A percentile compares a stretch with the other conserved stretches of the same genome.
These are phyloP conservation scores for Columbina picui DNA, from an alignment of 2,113 vertebrate species.

Conservation along the genomic window DNA sequence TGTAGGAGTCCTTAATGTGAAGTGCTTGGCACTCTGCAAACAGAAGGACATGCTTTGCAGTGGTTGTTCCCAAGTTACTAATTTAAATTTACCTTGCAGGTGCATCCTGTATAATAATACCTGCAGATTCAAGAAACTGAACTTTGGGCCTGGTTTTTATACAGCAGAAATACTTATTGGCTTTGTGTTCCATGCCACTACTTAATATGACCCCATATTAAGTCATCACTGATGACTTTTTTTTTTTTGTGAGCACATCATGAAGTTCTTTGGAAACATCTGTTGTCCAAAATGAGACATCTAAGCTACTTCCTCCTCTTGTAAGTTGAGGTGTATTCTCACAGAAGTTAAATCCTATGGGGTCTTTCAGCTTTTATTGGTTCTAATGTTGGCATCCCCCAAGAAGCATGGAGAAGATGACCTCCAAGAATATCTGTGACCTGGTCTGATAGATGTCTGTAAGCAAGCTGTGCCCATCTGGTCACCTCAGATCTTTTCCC, in stretches of 20 bases:
- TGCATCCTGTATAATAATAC: neutral
- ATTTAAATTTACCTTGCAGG: neutral
- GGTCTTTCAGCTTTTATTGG: neutral
- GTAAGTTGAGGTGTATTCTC: neutral
- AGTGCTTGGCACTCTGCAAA: neutral
- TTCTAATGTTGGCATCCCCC: neutral
- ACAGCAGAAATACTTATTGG: neutral
- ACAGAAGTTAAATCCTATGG: neutral
- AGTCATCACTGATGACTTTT: neutral
- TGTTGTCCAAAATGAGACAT: neutral
- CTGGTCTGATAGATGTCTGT: neutral
- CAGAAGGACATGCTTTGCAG: neutral
- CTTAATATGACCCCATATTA: neutral
- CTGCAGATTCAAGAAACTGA: neutral
- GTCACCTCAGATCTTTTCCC: neutral
- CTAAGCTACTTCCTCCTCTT: neutral
- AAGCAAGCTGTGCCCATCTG: neutral
- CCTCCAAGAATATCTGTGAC: neutral
- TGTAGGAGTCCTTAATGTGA: neutral
- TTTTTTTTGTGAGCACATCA: neutral
- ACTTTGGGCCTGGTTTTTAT: neutral
- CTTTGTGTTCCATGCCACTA: neutral
- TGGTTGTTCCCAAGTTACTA: neutral
- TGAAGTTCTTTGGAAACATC: neutral
- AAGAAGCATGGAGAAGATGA: neutral